Base-by-base conservation (phyloP, 2,888 invertebrate genomes). In the Sicus ferrugineus region DNA sequence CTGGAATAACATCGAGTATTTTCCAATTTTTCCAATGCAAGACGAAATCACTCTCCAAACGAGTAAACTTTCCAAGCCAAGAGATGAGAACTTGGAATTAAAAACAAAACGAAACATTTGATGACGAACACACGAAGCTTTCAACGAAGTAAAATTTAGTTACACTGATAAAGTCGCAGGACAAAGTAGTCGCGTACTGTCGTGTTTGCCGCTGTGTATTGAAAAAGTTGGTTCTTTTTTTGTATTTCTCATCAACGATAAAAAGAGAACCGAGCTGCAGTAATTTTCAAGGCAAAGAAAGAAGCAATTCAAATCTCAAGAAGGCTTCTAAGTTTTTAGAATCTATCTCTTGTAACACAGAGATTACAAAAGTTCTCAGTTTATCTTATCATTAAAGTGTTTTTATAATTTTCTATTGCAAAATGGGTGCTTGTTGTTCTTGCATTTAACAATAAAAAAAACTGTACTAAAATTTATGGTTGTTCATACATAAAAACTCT, bases 61-160 rank as follows among this genome's bases (percentile, higher is more conserved):
- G 11, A 56, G 1, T 23, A 52, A 21, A 19, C 7, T 52, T 52
- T 52, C 50, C 38, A 59, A n/a, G n/a, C n/a, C n/a, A n/a, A n/a
- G n/a, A n/a, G 48, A 48, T 21, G 52, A 52, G 5, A 23, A n/a
- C 26, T 11, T 9, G 52, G 26, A 52, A 23, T 6, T 52, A 46
- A 65, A 64, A 38, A 64, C 9, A 3, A 64, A 48, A 59, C 34
- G 23, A 59, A 34, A n/a, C 58, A 19, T 19, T n/a, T 11, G 26
- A 14, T 11, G 21, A 64, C 19, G 64, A 23, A 21, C 4, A 21
- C 48, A 48, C 19, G 31, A 52, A 50, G 50, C 64, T 30, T 50
- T 59, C 21, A 59, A 67, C 48, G 42, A 67, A 48, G 58, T 19
- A 21, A 58, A 67, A 67, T 67, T 67, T 54, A 67, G 67, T 67